Conservation (phyloP, 2,888 invertebrate genomes). For the Pomacea canaliculata region DNA sequence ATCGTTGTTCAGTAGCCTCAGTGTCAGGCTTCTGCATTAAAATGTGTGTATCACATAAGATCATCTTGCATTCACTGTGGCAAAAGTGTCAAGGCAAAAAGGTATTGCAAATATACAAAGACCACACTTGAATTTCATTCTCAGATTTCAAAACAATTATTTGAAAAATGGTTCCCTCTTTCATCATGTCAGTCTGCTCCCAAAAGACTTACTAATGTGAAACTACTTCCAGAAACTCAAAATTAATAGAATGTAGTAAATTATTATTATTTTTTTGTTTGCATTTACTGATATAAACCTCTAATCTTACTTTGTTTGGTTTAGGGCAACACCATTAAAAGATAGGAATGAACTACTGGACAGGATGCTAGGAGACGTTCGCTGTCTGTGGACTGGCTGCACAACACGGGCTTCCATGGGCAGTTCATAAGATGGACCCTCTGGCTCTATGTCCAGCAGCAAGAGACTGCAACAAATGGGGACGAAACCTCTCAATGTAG, state of each 20-base stretch:
- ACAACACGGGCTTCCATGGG: slow-evolving; percentile 43
- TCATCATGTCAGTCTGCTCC: no score
- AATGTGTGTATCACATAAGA: not conserved
- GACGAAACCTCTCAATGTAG: not conserved
- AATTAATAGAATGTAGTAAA: no score
- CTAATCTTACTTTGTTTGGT: slow-evolving; percentile 47
- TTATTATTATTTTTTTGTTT: no score
- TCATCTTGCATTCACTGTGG: no score
- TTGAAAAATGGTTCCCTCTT: no score
- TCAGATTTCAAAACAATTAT: no score
- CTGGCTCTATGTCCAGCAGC: slow-evolving; percentile 54
- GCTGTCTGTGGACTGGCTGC: slow-evolving; percentile 8
- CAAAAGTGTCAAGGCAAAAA: no score
- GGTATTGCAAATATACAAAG: no score
- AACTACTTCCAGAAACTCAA: no score
- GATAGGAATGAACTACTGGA: slow-evolving; percentile 50
- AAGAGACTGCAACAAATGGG: slow-evolving; percentile 41
- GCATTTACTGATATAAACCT: no score
- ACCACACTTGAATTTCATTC: no score
- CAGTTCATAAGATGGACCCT: slow-evolving; percentile 57
- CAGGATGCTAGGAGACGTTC: slow-evolving; percentile 30
- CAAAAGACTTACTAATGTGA: no score
- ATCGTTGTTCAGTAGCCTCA: slow-evolving; percentile 19
- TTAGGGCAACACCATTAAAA: slow-evolving; percentile 58
- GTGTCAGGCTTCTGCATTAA: slow-evolving; percentile 9